Evolutionary conservation across 2,888 invertebrate species (phyloP).

Genomic region (Palloptera scutellata): DNA sequence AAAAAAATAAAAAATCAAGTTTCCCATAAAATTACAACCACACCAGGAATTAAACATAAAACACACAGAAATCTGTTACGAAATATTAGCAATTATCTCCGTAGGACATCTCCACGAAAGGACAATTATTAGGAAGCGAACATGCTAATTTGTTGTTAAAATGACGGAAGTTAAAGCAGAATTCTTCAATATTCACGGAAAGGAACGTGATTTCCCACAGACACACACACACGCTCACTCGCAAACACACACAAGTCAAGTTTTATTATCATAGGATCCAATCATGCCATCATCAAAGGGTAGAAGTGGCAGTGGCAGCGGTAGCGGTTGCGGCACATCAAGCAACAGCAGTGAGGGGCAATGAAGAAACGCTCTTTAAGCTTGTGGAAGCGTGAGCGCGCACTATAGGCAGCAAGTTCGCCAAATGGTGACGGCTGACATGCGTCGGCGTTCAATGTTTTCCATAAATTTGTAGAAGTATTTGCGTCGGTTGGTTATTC

Average conservation of each 20-base stretch:
- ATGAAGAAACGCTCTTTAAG: not conserved
- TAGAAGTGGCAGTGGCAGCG: constrained; percentile 9
- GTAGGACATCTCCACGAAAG: constrained; percentile 59
- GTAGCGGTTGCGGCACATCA: not conserved
- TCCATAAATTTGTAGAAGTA: not conserved
- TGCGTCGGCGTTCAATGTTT: constrained; percentile 9
- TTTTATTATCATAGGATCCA: constrained; percentile 42
- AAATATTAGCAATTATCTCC: constrained; percentile 50
- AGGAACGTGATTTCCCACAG: constrained; percentile 51
- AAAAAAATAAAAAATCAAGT: constrained; percentile 47
- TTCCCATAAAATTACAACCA: constrained; percentile 29
- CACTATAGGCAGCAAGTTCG: not conserved
- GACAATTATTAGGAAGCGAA: constrained; percentile 57
- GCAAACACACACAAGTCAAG: constrained; percentile 30
- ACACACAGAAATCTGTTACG: constrained; percentile 51
- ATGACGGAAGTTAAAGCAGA: constrained; percentile 50
- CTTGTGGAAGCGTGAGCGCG: not conserved
- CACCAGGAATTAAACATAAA: constrained; percentile 10
- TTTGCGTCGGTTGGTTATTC: not conserved
- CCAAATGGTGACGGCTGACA: not conserved
- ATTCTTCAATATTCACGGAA: constrained; percentile 58
- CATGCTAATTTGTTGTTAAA: constrained; percentile 60
- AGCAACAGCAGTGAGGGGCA: not conserved
- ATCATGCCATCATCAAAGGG: constrained; percentile 29
- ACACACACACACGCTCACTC: too few species aligned